Base-by-base conservation (phyloP, 2,888 invertebrate species). In the Griposia aprilina region DNA sequence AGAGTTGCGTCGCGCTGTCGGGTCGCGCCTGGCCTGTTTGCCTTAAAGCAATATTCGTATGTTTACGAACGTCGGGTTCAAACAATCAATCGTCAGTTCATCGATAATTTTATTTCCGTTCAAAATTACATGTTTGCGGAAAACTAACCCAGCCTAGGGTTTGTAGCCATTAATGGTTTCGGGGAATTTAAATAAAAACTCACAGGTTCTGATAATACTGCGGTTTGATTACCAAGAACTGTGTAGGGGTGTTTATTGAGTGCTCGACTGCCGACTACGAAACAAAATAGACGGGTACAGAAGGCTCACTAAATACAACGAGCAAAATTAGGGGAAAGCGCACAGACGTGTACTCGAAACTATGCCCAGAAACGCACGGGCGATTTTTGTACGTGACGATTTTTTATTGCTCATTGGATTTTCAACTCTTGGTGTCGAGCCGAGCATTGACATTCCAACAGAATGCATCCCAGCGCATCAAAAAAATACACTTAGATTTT, bases 151-250 rank as follows among this genome's bases (percentile, higher is more conserved):
- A 68, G 63, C 62, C 65, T 71, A 70, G 76, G 86, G 82, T 59
- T 85, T 80, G 81, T 83, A 83, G 87, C 76, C 86, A 84, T 82
- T 91, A 91, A 90, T 90, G 77, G 87, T 84, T 92, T 91, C 91
- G 80, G 78, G 74, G 89, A 91, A 92, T 90, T 88, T 84, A 87
- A 91, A 91, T 7, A 90, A 89, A 89, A 87, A 73, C 70, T 81
- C 85, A 84, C 69, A 50, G 74, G 74, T 41, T 84, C 85, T 88
- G 91, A 91, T 91, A 91, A 91, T 88, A 88, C 84, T 91, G 90
- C 91, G 88, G 89, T 87, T 86, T 86, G 88, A 89, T 91, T 94
- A 93, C 91, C 86, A 82, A 86, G 91, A 93, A 93, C 81, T 82
- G 76, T 72, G 41, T 82, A 76, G 87, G 90, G 92, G 91, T 90